Conservation (phyloP, 2,113 vertebrate genomes). For the Gnathonemus echidnorhynchus region DNA sequence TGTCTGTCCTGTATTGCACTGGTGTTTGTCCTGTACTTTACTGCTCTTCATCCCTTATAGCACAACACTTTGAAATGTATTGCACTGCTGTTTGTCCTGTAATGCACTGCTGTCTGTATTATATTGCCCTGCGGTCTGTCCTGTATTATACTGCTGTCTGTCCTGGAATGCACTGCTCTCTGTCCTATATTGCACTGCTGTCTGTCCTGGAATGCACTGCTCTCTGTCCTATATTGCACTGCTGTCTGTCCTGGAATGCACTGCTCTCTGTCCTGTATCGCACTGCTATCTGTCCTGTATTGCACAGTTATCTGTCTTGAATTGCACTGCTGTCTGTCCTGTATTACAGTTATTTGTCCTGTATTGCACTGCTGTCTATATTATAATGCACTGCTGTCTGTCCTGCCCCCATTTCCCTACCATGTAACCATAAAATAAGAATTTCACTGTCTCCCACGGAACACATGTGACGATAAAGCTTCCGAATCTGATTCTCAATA, state of each 20-base stretch:
- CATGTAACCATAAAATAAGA: background rate
- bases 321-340: background rate
- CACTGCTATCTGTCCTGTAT: background rate
- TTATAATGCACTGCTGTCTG: background rate
- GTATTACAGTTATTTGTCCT: background rate
- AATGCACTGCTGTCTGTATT: no score
- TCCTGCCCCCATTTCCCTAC: background rate
- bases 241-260: background rate
- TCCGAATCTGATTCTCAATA: background rate
- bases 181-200: background rate
- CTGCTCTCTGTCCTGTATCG: background rate
- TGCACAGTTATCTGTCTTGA: background rate
- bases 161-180: background rate
- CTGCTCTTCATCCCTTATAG: no score
- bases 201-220: background rate
- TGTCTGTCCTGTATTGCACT: background rate
- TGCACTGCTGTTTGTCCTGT: background rate
- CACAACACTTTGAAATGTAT: no score
- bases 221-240: rapidly evolving
- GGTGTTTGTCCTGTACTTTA: background rate
- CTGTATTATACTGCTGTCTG: background rate
- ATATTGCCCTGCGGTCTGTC: background rate
- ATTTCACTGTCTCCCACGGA: background rate
- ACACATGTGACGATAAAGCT: background rate
- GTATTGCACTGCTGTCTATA: background rate